phyloP scores from a whole-genome alignment of 2,797 vertebrate species.

The Dendrocincla tyrannina region DNA sequence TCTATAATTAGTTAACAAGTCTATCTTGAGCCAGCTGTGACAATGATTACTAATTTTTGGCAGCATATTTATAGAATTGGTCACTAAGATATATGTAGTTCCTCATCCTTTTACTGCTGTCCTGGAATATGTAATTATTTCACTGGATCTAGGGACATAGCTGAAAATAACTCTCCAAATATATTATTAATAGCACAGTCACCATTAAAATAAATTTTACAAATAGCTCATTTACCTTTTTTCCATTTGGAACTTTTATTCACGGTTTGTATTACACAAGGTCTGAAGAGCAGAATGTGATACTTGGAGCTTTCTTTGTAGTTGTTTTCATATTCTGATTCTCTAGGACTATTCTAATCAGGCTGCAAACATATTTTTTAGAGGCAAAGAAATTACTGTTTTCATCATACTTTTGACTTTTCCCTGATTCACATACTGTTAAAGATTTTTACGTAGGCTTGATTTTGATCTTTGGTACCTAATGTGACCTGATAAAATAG shows the following conservation, averaged over 20 bases:
- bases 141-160: not conserved
- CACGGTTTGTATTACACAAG: not conserved
- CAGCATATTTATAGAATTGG: conserved; percentile 48
- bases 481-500: not conserved
- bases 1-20: conserved; percentile 45
- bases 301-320: not conserved
- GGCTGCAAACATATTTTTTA: not conserved
- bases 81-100: conserved; percentile 35
- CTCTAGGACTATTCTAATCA: not conserved
- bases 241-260: not conserved
- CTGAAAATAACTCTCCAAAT: conserved; percentile 9
- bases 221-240: not conserved
- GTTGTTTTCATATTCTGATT: not conserved
- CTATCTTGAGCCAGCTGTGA: conserved; percentile 18
- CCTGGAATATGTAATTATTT: conserved; percentile 4
- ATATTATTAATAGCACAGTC: conserved; percentile 15
- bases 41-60: conserved; percentile 28
- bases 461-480: not conserved
- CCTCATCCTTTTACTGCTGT: conserved; percentile 5
- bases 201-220: not conserved
- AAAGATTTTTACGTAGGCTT: not conserved
- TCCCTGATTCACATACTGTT: not conserved
- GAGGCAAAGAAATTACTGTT: not conserved
- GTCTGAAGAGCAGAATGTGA: not conserved
- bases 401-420: not conserved